Conservation (phyloP, 2,113 vertebrate species). For the Corydoras maculifer region DNA sequence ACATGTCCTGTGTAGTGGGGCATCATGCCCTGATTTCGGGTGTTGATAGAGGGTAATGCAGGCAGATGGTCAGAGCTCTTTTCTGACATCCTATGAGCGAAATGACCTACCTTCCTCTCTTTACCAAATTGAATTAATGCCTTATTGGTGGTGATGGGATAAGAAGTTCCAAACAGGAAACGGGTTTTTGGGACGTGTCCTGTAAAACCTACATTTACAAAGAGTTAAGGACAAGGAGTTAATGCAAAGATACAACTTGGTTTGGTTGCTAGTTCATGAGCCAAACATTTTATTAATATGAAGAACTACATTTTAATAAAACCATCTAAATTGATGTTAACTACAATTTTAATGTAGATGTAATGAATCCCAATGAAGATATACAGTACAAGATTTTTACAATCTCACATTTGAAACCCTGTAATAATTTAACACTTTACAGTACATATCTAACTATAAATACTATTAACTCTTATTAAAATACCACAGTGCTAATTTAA, state of each 20-base stretch:
- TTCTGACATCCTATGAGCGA: not conserved
- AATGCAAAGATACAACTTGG: too few species aligned
- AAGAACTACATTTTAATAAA: too few species aligned
- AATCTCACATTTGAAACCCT: too few species aligned
- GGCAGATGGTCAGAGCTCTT: conserved; percentile 20
- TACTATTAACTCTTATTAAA: too few species aligned
- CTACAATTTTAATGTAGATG: too few species aligned
- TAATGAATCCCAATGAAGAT: too few species aligned
- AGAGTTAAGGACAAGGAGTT: not conserved
- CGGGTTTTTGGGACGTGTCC: conserved; percentile 60
- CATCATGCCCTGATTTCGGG: conserved; percentile 53
- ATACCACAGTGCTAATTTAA: not conserved
- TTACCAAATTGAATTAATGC: conserved; percentile 62
- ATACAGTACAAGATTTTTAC: too few species aligned
- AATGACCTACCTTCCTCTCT: conserved; percentile 34
- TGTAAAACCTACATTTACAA: conserved; percentile 58
- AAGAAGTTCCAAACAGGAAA: conserved; percentile 61
- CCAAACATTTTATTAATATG: too few species aligned
- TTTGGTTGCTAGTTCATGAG: too few species aligned
- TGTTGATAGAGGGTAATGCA: conserved; percentile 46
- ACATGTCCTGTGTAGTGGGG: conserved; percentile 70
- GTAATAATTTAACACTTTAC: too few species aligned
- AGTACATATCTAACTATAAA: too few species aligned
- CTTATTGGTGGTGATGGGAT: conserved; percentile 57
- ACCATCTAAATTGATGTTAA: too few species aligned